These are phyloP conservation scores for Cheilinus undulatus DNA, from an alignment of 2,113 vertebrate genomes.

Conservation along the genomic window DNA sequence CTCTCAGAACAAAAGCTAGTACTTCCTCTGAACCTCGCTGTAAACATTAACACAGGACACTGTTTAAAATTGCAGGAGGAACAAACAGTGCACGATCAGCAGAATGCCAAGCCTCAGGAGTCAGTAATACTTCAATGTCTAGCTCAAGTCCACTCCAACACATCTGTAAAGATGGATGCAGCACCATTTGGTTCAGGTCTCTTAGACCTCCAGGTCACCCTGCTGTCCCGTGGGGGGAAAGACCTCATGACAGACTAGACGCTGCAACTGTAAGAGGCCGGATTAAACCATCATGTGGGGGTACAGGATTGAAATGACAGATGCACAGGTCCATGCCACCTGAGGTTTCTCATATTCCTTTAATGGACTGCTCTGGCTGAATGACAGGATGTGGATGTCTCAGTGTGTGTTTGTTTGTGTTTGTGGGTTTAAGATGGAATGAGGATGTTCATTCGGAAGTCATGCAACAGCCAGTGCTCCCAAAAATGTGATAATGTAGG, in stretches of 20 bases:
- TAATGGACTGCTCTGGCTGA: neutral
- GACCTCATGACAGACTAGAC: constrained; percentile 32
- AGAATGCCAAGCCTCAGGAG: neutral
- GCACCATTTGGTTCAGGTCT: constrained; percentile 10
- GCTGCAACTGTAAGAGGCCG: constrained; percentile 4
- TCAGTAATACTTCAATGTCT: constrained; percentile 42
- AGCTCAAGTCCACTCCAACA: constrained; percentile 17
- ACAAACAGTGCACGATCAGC: constrained; percentile 2
- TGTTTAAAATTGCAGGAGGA: constrained; percentile 1
- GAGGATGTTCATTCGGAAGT: neutral
- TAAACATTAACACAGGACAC: constrained; percentile 14
- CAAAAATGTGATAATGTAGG: too few relatives aligned
- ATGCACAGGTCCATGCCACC: constrained; percentile 26
- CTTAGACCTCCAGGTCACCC: constrained; percentile 36
- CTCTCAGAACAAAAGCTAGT: too few relatives aligned
- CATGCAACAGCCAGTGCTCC: neutral
- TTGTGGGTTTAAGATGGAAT: constrained; percentile 3
- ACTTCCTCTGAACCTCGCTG: neutral
- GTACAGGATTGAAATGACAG: constrained; percentile 53
- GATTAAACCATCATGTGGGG: constrained; percentile 39
- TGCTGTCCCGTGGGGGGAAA: constrained; percentile 15
- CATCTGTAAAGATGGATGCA: neutral
- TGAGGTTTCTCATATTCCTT: constrained; percentile 8
- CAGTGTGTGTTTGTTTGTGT: constrained; percentile 6
- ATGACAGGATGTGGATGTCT: neutral